These are phyloP conservation scores for Clarias macrocephalus DNA, from an alignment of 2,113 vertebrate genomes.

Conservation along the genomic window DNA sequence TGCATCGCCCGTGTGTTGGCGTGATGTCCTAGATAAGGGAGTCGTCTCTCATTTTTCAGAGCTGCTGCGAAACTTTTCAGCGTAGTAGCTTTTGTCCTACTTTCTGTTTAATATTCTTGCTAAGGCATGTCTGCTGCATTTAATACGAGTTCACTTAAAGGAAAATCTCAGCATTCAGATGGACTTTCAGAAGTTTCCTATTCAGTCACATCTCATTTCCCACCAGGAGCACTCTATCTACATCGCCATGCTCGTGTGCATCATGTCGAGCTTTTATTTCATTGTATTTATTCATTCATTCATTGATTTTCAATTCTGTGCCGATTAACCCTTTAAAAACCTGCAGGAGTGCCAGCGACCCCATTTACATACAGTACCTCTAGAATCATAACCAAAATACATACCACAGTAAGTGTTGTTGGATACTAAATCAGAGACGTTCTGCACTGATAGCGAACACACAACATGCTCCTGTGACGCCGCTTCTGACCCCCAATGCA, in stretches of 20 bases:
- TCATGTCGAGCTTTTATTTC: background rate
- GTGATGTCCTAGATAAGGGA: conserved; percentile 2
- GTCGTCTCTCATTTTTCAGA: background rate
- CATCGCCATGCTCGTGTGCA: background rate
- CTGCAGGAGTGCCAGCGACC: too few species aligned
- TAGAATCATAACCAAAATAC: too few species aligned
- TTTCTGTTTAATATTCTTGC: conserved; percentile 22
- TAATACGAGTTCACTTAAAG: background rate
- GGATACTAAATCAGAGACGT: too few species aligned
- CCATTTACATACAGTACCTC: too few species aligned
- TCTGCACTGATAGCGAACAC: too few species aligned
- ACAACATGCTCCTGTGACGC: too few species aligned
- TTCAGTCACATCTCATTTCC: background rate
- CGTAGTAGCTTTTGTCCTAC: conserved; percentile 26
- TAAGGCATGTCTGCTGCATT: background rate
- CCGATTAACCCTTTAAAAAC: background rate
- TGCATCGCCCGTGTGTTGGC: background rate
- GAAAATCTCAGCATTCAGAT: background rate
- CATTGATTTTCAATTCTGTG: background rate
- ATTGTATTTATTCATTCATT: background rate
- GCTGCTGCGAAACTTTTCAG: conserved; percentile 13
- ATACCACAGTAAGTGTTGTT: too few species aligned
- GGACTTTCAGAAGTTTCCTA: background rate
- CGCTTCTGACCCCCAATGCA: too few species aligned
- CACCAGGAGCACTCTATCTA: background rate